Evolutionary conservation across 1,140 invertebrate genomes (phyloP).

Genomic region (Hyles vespertilio): DNA sequence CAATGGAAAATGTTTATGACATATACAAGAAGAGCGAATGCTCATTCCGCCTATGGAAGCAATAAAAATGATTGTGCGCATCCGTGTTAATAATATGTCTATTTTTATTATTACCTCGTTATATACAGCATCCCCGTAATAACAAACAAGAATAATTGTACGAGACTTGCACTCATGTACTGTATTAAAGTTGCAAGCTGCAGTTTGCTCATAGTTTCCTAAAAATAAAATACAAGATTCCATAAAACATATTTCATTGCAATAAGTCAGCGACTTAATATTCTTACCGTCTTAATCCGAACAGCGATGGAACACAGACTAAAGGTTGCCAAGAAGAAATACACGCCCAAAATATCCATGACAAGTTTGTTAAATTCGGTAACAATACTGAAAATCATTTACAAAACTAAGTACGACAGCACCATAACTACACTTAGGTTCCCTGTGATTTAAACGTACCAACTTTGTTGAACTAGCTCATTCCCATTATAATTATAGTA

Average conservation of each 20-base stretch:
- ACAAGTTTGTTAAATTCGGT: slow-evolving; percentile 32
- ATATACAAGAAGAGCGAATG: too few species aligned
- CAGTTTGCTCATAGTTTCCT: slow-evolving; percentile 38
- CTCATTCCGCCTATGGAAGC: too few species aligned
- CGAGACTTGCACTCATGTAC: slow-evolving; percentile 45
- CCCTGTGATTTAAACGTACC: too few species aligned
- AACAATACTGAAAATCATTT: slow-evolving; percentile 30
- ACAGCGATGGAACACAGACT: slow-evolving; percentile 51
- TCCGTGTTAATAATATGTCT: too few species aligned
- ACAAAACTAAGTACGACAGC: too few species aligned
- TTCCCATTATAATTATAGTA: too few species aligned
- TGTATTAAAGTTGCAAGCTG: slow-evolving; percentile 45
- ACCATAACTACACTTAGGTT: too few species aligned
- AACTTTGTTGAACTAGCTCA: too few species aligned
- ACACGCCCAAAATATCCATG: slow-evolving; percentile 48
- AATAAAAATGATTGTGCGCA: too few species aligned
- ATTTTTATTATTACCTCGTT: slow-evolving; percentile 34
- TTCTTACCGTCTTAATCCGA: slow-evolving; percentile 44
- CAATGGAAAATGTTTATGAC: not conserved
- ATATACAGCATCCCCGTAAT: slow-evolving; percentile 42
- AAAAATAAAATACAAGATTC: slow-evolving; percentile 12
- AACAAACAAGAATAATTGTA: slow-evolving; percentile 52
- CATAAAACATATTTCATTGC: not conserved
- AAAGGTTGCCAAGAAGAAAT: slow-evolving; percentile 46
- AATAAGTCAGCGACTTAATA: not conserved